These are phyloP conservation scores for Platygyra sinensis DNA, from an alignment of 64 coral and sea anemone species.

Conservation along the genomic window DNA sequence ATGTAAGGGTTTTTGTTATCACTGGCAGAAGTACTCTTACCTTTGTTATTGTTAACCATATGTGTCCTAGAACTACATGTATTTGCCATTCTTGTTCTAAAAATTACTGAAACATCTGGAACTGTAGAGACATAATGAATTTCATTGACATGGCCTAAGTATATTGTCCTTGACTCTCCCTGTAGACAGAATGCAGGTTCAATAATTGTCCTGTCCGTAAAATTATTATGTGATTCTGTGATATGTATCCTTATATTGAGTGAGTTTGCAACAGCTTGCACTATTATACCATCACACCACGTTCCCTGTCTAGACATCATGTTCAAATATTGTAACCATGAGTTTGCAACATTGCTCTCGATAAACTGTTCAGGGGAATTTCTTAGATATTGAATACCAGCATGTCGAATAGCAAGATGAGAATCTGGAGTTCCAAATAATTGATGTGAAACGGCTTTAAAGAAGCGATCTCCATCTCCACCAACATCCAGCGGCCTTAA, in stretches of 20 bases:
- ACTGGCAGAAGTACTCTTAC: neutral
- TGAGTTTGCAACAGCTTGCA: neutral
- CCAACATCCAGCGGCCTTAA: constrained; percentile 41
- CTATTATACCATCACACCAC: neutral
- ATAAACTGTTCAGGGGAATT: constrained; percentile 5
- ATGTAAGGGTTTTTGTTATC: too few species aligned
- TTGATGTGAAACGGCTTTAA: constrained; percentile 33
- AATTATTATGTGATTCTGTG: constrained; percentile 10
- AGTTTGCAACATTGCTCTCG: constrained; percentile 1
- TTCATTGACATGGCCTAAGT: constrained; percentile 19
- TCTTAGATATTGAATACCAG: neutral
- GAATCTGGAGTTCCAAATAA: constrained; percentile 16
- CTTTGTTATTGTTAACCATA: too few species aligned
- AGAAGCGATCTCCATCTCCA: neutral
- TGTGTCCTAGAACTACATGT: neutral
- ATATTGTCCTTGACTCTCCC: neutral
- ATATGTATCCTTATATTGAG: constrained; percentile 8
- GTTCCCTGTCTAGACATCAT: constrained; percentile 17
- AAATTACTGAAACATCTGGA: neutral
- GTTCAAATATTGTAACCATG: neutral
- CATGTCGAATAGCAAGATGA: constrained; percentile 4
- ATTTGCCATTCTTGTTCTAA: neutral
- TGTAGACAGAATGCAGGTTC: neutral
- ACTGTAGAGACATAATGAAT: constrained; percentile 22
- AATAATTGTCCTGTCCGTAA: neutral